Evolutionary conservation across 2,113 vertebrate species (phyloP), one percentile per base, ranked within the genome.

Genomic region (Vireo altiloquus): DNA sequence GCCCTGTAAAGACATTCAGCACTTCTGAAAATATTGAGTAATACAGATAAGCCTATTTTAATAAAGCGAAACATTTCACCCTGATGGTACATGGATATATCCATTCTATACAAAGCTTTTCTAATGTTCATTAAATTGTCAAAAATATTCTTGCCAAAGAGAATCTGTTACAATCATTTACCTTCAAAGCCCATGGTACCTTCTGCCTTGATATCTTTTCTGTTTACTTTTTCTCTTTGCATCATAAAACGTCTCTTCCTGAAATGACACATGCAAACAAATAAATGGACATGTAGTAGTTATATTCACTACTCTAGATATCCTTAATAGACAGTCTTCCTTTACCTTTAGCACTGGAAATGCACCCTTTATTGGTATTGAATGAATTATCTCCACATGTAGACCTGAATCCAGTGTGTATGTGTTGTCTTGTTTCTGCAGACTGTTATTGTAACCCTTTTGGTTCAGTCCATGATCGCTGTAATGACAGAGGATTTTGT

Each of bases 401-500:
- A 44, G 95, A 95, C 91, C 92, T 97, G 95, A 98, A 98, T 98
- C 97, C 97, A 98, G 98, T 98, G 98, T 99, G 95, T 98, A 95
- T 99, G 97, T 99, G 98, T 98, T 98, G 97, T 99, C 98, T 99
- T 99, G 98, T 99, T 98, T 99, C 98, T 99, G 96, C 99, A 99
- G 99, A 99, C 97, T 99, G 99, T 99, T 99, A 99, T 98, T 99
- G 99, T 99, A 99, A 99, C 98, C 98, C 98, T 98, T 98, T 98
- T 98, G 99, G 99, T 98, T 99, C 99, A 98, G 98, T 99, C 98
- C 99, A 98, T 98, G 98, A 98, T 98, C 99, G 98, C 98, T 99
- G 99, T 99, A 99, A 99, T 99, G 99, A 98, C 98, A 99, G 98
- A 98, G 99, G 99, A 99, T 98, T 98, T 98, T 99, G 99, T 99